Evolutionary conservation across 2,888 invertebrate genomes (phyloP), one percentile per base, ranked within the genome.

Genomic region (Eupithecia dodoneata): DNA sequence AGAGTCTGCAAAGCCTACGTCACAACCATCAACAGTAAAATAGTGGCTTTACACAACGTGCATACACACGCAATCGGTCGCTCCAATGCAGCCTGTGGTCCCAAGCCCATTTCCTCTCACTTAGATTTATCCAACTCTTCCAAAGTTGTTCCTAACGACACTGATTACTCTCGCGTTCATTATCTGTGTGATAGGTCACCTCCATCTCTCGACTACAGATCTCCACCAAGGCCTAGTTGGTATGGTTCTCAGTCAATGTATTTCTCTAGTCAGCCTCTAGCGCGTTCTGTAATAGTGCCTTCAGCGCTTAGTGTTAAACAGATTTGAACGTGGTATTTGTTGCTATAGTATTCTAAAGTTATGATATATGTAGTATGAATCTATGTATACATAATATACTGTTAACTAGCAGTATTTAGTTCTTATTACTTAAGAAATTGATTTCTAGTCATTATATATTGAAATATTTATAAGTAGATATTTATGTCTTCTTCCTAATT

Each of bases 1-100:
- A 69, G 18, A 69, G 69, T 47, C n/a, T 69, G 69, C 18, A 69
- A 47, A 69, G 69, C 69, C 44, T 69, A 69, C 18, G 47, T 69
- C n/a, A 69, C 69, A 3, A 69, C 69, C 69, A 13, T 69, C 44
- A 44, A 69, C 45, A 45, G 45, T 45, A 69, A 69, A 47, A 69
- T 69, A 15, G 69, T 69, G 45, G 69, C 69, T 45, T 3, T 47
- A 45, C 45, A 47, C 18, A 69, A 69, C 44, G n/a, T 45, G 7
- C 69, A 69, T 18, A 69, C 69, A 18, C 69, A 69, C 18, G 45
- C 45, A 45, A n/a, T 18, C 13, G 69, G n/a, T 18, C 69, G 47
- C 15, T 69, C 69, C 12, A 47, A 47, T 18, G 69, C 69, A 18
- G 13, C 44, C 67, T 45, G 69, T 44, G 9, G 9, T 45, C 3